phyloP scores from a whole-genome alignment of 2,797 vertebrate species.

The Iguana delicatissima region DNA sequence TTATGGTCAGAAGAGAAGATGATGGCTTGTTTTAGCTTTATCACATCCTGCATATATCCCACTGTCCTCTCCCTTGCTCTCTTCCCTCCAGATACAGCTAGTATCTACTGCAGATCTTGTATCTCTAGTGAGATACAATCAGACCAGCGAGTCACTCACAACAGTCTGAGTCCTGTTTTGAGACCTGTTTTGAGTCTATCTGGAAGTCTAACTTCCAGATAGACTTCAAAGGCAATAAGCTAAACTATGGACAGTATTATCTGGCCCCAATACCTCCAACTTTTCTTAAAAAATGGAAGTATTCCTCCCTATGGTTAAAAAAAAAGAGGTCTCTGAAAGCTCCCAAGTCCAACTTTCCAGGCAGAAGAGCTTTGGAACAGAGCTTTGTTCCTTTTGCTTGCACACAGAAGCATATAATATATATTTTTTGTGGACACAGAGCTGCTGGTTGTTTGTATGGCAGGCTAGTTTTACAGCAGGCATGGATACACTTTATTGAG shows the following conservation, averaged over 20 bases:
- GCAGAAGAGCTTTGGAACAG: not conserved
- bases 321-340: not conserved
- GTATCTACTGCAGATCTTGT: not conserved
- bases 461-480: conserved; percentile 6
- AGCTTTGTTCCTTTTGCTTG: not conserved
- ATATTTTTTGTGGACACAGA: not conserved
- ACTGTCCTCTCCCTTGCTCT: not conserved
- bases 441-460: conserved; percentile 1
- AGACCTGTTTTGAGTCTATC: too few species aligned
- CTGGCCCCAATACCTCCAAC: too few species aligned
- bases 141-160: not conserved
- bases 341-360: too few species aligned
- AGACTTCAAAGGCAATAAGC: not conserved
- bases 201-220: too few species aligned
- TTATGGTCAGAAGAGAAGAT: not conserved
- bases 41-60: not conserved
- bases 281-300: not conserved
- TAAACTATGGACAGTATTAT: not conserved
- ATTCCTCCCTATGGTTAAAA: not conserved
- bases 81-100: not conserved
- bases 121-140: not conserved
- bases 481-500: conserved; percentile 7
- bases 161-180: not conserved
- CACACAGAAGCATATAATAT: not conserved
- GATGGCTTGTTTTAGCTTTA: not conserved